These are phyloP conservation scores for Drosophila burlai DNA, from an alignment of 1,140 invertebrate genomes.

Conservation along the genomic window DNA sequence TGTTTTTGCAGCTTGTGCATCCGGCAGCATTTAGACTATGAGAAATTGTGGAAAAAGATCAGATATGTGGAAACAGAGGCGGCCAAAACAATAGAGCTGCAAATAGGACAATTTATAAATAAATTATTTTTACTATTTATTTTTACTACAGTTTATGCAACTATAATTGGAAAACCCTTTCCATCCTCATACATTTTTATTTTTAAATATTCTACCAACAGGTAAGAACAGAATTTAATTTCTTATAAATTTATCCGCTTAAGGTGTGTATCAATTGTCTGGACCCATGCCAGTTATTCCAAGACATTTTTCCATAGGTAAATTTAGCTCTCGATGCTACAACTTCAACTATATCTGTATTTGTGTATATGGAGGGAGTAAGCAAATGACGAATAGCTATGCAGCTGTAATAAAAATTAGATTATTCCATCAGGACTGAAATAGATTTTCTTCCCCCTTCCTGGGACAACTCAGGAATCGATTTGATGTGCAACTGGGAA, in stretches of 20 bases:
- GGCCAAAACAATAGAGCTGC: slow-evolving; percentile 11
- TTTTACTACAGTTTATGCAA: no score
- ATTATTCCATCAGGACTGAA: slow-evolving; percentile 39
- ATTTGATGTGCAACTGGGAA: slow-evolving; percentile 13
- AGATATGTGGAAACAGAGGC: slow-evolving; percentile 20
- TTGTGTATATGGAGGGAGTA: neutral
- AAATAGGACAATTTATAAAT: neutral
- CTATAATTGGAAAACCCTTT: no score
- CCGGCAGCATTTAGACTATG: slow-evolving; percentile 51
- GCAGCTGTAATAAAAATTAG: slow-evolving; percentile 45
- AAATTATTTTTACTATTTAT: neutral
- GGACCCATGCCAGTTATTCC: neutral
- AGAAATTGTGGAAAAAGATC: slow-evolving; percentile 23
- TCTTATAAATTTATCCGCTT: neutral
- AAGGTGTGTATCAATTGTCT: neutral
- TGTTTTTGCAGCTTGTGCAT: slow-evolving; percentile 55
- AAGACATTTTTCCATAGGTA: neutral
- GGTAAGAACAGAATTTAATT: neutral
- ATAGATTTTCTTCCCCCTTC: slow-evolving; percentile 23
- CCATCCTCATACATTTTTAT: no score
- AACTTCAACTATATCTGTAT: neutral
- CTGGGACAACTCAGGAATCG: slow-evolving; percentile 14
- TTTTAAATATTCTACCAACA: no score
- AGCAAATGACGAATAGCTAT: slow-evolving; percentile 48
- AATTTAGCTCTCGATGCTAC: neutral